Evolutionary conservation across 1,140 invertebrate genomes (phyloP).

Genomic region (Vanessa atalanta): DNA sequence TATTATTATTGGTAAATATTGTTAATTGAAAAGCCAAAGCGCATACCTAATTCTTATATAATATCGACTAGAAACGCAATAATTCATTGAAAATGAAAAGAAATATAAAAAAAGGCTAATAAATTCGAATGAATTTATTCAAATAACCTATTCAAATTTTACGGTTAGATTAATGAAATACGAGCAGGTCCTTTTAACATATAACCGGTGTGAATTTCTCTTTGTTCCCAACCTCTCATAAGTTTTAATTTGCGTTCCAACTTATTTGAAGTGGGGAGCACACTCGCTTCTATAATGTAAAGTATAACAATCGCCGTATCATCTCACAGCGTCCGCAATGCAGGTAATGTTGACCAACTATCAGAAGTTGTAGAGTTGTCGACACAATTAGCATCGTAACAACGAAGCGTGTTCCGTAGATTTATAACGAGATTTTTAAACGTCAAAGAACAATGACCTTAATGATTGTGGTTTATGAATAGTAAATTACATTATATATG

Average conservation of each 20-base stretch:
- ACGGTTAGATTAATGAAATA: not conserved
- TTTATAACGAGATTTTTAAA: conserved; percentile 9
- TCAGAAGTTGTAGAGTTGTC: conserved; percentile 19
- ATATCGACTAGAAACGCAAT: too few relatives aligned
- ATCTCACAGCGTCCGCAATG: conserved; percentile 21
- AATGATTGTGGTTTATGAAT: not conserved
- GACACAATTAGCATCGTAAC: conserved; percentile 16
- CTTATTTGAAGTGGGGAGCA: conserved; percentile 8
- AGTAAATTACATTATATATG: not conserved
- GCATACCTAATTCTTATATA: too few relatives aligned
- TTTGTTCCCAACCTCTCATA: not conserved
- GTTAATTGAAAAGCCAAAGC: too few relatives aligned
- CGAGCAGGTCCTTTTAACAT: not conserved
- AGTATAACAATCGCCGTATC: conserved; percentile 17
- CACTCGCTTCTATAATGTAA: conserved; percentile 5
- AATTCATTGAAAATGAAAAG: too few relatives aligned
- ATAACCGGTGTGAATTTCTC: not conserved
- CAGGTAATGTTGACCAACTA: conserved; percentile 23
- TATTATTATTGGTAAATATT: too few relatives aligned
- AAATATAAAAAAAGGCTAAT: not conserved
- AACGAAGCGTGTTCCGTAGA: not conserved
- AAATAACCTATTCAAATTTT: not conserved
- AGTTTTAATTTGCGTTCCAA: conserved; percentile 25
- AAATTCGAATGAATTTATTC: not conserved
- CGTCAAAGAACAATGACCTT: conserved; percentile 4